A percentile compares a stretch with the other conserved stretches of the same genome.
Evolutionary conservation across 2,797 vertebrate genomes (phyloP).

Genomic region (Labeo calbasu): DNA sequence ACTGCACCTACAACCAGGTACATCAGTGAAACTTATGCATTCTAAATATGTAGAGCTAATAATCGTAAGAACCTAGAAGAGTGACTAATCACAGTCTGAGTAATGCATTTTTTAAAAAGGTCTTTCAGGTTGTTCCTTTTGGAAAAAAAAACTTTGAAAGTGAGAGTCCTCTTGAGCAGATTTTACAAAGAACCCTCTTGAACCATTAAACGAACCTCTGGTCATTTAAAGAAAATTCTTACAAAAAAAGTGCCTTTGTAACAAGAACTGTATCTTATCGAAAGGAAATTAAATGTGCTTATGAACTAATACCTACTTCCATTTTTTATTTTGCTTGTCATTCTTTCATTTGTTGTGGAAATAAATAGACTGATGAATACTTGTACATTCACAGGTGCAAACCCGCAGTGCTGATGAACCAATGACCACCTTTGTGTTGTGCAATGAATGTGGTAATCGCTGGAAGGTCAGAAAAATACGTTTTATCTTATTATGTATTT

Average conservation of each 20-base stretch:
- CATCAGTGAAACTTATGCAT: not conserved
- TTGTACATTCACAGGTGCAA: constrained; percentile 84
- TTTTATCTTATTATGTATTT: not conserved
- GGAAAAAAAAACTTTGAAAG: not conserved
- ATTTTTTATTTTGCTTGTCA: not conserved
- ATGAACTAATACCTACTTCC: not conserved
- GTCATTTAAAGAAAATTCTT: not conserved
- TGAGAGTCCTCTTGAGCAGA: not conserved
- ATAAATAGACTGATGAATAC: constrained; percentile 26
- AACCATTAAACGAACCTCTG: not conserved
- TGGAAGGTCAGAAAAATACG: constrained; percentile 88
- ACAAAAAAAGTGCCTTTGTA: not conserved
- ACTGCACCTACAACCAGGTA: constrained; percentile 98
- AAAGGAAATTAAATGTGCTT: not conserved
- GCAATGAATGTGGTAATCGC: constrained; percentile 97
- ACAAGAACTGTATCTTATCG: not conserved
- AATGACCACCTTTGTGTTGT: constrained; percentile 97
- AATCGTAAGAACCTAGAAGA: not conserved
- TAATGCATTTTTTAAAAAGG: not conserved
- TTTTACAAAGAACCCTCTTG: constrained; percentile 2
- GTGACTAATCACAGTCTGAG: not conserved
- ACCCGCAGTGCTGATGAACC: constrained; percentile 97
- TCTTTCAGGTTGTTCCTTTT: not conserved
- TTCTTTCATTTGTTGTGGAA: not conserved
- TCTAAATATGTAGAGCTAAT: not conserved